phyloP scores from a whole-genome alignment of 1,140 invertebrate genomes.

The Lucilia sericata region DNA sequence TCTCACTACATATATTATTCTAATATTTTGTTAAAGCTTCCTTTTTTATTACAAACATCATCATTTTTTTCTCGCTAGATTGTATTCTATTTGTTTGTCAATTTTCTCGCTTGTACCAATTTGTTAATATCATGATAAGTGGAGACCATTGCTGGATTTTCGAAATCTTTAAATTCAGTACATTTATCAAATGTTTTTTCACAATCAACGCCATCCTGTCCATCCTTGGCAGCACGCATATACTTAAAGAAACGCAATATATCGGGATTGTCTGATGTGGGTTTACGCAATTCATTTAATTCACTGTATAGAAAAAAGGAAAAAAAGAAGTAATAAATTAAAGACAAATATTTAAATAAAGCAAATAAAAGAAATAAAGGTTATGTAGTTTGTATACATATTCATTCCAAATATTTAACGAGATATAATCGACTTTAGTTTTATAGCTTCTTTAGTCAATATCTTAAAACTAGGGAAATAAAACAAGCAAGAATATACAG shows the following conservation, averaged over 20 bases:
- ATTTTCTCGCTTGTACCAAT: slow-evolving; percentile 81
- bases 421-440: too few relatives aligned
- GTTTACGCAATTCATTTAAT: slow-evolving; percentile 83
- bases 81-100: slow-evolving; percentile 58
- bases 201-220: slow-evolving; percentile 82
- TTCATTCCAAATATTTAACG: too few relatives aligned
- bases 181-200: slow-evolving; percentile 72
- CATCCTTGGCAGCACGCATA: slow-evolving; percentile 88
- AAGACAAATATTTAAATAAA: too few relatives aligned
- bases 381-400: too few relatives aligned
- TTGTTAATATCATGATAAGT: slow-evolving; percentile 89
- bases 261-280: slow-evolving; percentile 84
- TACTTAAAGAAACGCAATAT: slow-evolving; percentile 88
- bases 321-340: too few relatives aligned
- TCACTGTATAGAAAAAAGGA: slow-evolving; percentile 71
- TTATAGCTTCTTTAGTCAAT: too few relatives aligned
- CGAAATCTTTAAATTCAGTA: slow-evolving; percentile 71
- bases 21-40: not conserved
- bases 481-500: too few relatives aligned
- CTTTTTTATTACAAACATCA: not conserved
- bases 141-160: slow-evolving; percentile 82
- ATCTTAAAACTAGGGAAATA: too few relatives aligned
- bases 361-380: too few relatives aligned
- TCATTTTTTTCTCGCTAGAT: not conserved
- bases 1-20: not conserved